A percentile compares a stretch with the other conserved stretches of the same genome.
phyloP scores from a whole-genome alignment of 1,140 invertebrate genomes.

The Dinoponera quadriceps region DNA sequence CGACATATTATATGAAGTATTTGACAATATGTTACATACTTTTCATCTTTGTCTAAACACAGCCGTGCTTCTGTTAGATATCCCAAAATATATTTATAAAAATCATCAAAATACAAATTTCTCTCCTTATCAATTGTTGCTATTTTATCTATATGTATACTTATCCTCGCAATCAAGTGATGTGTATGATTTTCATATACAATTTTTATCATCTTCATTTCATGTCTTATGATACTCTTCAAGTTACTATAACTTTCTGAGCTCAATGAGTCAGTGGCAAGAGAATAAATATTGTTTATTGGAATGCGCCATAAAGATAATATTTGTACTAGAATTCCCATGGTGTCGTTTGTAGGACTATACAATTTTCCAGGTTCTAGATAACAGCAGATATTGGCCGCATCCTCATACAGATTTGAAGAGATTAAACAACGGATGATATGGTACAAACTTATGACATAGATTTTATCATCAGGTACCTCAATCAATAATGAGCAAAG shows the following conservation, averaged over 20 bases:
- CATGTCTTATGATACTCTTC: conserved; percentile 43
- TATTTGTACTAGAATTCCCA: conserved; percentile 59
- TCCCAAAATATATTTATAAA: conserved; percentile 21
- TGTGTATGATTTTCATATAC: conserved; percentile 40
- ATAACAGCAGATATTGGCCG: conserved; percentile 67
- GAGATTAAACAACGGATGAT: conserved; percentile 70
- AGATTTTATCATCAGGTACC: conserved; percentile 69
- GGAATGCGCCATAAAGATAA: conserved; percentile 53
- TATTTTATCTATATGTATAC: conserved; percentile 10
- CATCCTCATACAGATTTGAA: conserved; percentile 71
- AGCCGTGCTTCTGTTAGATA: not conserved
- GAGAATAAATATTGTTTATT: conserved; percentile 30
- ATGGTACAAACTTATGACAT: conserved; percentile 73
- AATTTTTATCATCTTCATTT: conserved; percentile 55
- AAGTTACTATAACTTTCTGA: conserved; percentile 31
- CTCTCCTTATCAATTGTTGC: not conserved
- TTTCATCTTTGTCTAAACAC: conserved; percentile 13
- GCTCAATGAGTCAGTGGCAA: conserved; percentile 24
- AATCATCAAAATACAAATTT: conserved; percentile 3
- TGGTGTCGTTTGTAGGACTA: not conserved
- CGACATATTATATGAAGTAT: conserved; percentile 6
- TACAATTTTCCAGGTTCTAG: conserved; percentile 58
- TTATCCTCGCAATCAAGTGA: conserved; percentile 48
- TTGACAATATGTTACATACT: conserved; percentile 11
- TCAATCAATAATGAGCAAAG: conserved; percentile 68